Evolutionary conservation across 2,888 invertebrate species (phyloP), one percentile per base, ranked within the genome.

Genomic region (Synergus japonicus): DNA sequence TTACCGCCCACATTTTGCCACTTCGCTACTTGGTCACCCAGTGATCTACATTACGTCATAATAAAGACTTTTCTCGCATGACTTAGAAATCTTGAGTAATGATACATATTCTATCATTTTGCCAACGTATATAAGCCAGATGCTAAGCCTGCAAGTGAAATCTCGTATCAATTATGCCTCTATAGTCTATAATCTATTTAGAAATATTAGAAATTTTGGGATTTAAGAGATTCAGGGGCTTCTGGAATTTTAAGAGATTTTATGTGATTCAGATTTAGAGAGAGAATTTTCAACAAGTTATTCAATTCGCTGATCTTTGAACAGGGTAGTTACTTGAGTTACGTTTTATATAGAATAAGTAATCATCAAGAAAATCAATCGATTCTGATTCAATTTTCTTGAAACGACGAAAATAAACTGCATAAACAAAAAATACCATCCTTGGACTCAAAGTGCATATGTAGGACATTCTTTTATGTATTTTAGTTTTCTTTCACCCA

Each of bases 21-120:
- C 79, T 82, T 79, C 77, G 80, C 79, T 54, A 80, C 66, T 77
- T 79, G 83, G 79, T 83, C 81, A 83, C 82, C 82, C 81, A 82
- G 82, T 83, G 81, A 83, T 82, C 83, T 81, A 83, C 77, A 83
- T 82, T 81, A 80, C 79, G 78, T 79, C 22, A 29, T 29, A 29
- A 22, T 60, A 22, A 60, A 60, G 5, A 78, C 78, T 79, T 83
- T 83, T 54, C 69, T 67, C 77, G 79, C 78, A 64, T 69, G n/a
- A 8, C 54, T n/a, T 54, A 13, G 54, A 54, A n/a, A 54, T 54
- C 54, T 54, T 54, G n/a, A 8, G 54, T 54, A 54, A 54, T 54
- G 8, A 54, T 54, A 44, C 10, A 54, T 9, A n/a, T 54, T n/a
- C n/a, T 54, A 54, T 54, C 8, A n/a, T 54, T 54, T 54, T 54